Conservation (phyloP, 2,113 vertebrate genomes). For the Anoplopoma fimbria region DNA sequence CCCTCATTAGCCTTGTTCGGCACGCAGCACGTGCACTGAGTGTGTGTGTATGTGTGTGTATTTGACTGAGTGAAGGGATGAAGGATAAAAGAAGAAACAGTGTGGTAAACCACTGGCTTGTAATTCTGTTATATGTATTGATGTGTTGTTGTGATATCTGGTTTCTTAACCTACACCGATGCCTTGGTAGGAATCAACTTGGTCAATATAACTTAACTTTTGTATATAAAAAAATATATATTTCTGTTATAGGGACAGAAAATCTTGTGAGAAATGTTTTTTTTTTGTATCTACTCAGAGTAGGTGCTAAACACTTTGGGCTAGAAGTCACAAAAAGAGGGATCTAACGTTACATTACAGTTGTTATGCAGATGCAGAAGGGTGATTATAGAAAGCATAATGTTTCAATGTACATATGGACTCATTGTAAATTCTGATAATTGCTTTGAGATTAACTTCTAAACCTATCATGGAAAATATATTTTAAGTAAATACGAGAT, state of each 20-base stretch:
- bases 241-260: neutral
- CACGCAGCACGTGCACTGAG: slow-evolving; percentile 74
- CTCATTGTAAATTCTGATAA: neutral
- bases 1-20: slow-evolving; percentile 96
- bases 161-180: neutral
- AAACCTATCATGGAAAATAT: neutral
- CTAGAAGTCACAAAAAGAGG: too few relatives aligned
- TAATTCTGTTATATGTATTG: neutral
- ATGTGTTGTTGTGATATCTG: neutral
- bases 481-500: neutral
- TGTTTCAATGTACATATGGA: slow-evolving; percentile 1
- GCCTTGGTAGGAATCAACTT: neutral
- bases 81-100: neutral
- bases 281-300: neutral
- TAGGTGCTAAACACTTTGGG: neutral
- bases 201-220: neutral
- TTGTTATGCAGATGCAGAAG: neutral
- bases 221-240: neutral
- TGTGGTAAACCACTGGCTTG: neutral
- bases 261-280: neutral
- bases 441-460: neutral
- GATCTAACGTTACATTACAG: neutral
- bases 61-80: slow-evolving; percentile 29
- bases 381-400: neutral
- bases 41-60: slow-evolving; percentile 30